phyloP scores from a whole-genome alignment of 2,113 vertebrate species.

The Brachirus orientalis region DNA sequence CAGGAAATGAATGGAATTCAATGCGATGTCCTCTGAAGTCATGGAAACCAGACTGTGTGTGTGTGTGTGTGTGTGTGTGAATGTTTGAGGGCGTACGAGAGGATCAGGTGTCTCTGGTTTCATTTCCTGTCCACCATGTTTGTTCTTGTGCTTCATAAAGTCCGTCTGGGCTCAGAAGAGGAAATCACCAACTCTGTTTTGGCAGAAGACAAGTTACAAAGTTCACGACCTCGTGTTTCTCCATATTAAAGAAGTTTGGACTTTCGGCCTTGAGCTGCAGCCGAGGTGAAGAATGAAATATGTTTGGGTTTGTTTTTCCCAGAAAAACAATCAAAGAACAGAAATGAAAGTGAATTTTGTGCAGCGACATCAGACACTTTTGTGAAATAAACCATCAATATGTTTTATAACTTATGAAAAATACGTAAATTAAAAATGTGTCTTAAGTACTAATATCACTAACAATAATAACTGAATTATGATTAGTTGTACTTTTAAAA shows the following conservation, averaged over 20 bases:
- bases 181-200: constrained; percentile 27
- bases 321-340: neutral
- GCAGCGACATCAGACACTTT: too few species aligned
- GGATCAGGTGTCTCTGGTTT: constrained; percentile 62
- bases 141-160: constrained; percentile 44
- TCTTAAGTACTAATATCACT: too few species aligned
- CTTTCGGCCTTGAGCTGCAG: neutral
- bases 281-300: too few species aligned
- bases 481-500: too few species aligned
- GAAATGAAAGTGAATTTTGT: neutral
- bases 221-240: constrained; percentile 16
- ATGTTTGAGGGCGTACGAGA: constrained; percentile 28
- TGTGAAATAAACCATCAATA: neutral
- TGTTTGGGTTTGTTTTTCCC: too few species aligned
- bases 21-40: too few species aligned
- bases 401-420: neutral
- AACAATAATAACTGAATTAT: too few species aligned
- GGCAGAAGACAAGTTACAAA: constrained; percentile 19
- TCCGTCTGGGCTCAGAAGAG: constrained; percentile 50
- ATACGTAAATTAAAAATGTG: neutral
- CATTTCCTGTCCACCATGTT: constrained; percentile 63
- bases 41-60: too few species aligned
- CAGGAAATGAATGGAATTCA: too few species aligned
- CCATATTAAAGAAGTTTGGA: neutral
- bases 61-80: constrained; percentile 11